Percentiles rank a stretch among this genome's conserved stretches.
These are phyloP conservation scores for Halesus radiatus DNA, from an alignment of 1,140 invertebrate species.

Conservation along the genomic window DNA sequence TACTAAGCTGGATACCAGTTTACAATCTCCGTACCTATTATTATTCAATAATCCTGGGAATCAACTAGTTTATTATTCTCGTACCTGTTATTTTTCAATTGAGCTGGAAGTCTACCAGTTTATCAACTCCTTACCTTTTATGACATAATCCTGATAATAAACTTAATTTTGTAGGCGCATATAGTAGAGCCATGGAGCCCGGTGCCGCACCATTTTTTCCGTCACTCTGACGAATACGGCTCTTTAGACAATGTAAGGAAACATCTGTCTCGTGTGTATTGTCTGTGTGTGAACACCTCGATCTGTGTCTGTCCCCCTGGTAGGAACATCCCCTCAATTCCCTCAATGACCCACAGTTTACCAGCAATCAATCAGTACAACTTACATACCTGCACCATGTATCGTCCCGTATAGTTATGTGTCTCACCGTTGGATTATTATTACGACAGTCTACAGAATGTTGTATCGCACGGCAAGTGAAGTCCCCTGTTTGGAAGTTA, in stretches of 20 bases:
- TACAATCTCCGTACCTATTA: too few relatives aligned
- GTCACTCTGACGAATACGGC: constrained; percentile 46
- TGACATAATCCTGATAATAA: not conserved
- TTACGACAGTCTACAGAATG: not conserved
- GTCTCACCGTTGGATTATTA: too few relatives aligned
- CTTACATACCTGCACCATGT: too few relatives aligned
- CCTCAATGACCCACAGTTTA: not conserved
- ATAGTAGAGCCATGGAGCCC: constrained; percentile 62
- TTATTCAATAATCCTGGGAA: too few relatives aligned
- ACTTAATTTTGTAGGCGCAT: constrained; percentile 61
- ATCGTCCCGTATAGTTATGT: too few relatives aligned
- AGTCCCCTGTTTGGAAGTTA: not conserved
- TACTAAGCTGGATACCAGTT: too few relatives aligned
- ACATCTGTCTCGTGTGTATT: not conserved
- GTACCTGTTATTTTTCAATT: too few relatives aligned
- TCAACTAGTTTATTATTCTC: too few relatives aligned
- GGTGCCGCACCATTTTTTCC: constrained; percentile 67
- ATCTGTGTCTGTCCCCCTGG: not conserved
- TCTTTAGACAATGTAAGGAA: constrained; percentile 49
- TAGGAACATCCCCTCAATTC: not conserved
- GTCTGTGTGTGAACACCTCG: not conserved
- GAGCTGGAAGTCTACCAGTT: not conserved
- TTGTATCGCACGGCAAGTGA: not conserved
- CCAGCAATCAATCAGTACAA: too few relatives aligned
- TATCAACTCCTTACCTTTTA: not conserved